A percentile compares a stretch with the other conserved stretches of the same genome.
phyloP scores from a whole-genome alignment of 2,113 vertebrate species.

The Podilymbus podiceps region DNA sequence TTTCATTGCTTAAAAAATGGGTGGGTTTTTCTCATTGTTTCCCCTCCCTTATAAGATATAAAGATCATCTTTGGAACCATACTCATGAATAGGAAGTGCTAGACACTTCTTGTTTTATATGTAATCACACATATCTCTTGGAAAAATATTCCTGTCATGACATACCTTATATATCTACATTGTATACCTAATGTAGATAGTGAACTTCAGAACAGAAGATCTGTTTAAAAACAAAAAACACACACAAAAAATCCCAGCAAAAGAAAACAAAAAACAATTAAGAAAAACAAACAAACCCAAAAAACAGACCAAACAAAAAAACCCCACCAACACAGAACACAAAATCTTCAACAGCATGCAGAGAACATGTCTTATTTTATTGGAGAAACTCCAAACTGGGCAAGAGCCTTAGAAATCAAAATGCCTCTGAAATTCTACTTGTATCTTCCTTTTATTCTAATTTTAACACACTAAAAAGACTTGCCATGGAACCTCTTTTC shows the following conservation, averaged over 20 bases:
- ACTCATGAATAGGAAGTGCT: background rate
- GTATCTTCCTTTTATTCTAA: background rate
- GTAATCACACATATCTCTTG: background rate
- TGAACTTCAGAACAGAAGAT: background rate
- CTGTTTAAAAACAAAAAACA: background rate
- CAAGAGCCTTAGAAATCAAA: background rate
- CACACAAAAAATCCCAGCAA: too few relatives aligned
- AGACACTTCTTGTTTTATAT: background rate
- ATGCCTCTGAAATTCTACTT: background rate
- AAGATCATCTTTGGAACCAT: background rate
- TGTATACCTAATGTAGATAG: background rate
- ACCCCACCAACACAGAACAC: rapidly evolving
- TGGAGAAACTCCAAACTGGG: background rate
- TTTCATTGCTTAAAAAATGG: background rate
- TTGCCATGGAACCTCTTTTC: background rate
- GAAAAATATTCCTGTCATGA: background rate
- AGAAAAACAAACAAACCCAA: background rate
- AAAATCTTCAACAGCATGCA: background rate
- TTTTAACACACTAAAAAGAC: background rate
- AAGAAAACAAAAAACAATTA: too few relatives aligned
- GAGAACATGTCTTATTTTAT: background rate
- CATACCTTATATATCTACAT: background rate
- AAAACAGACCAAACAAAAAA: background rate
- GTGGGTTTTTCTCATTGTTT: background rate
- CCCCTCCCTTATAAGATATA: rapidly evolving